phyloP scores from a whole-genome alignment of 2,888 invertebrate genomes.

The Limnephilus auricula region DNA sequence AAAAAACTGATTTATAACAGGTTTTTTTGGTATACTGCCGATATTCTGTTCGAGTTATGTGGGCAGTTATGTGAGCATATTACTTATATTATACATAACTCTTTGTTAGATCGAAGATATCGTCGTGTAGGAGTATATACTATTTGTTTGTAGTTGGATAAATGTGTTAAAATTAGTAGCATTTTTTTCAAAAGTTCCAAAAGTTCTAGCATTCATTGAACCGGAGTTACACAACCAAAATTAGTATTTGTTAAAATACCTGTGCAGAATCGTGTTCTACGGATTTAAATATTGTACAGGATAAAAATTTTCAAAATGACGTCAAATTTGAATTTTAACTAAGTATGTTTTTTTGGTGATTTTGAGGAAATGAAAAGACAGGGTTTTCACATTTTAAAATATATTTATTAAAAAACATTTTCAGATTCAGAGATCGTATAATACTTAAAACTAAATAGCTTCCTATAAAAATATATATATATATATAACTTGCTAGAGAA shows the following conservation, averaged over 20 bases:
- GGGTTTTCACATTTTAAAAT: slow-evolving; percentile 3
- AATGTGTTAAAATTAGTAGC: too few relatives aligned
- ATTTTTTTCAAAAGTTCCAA: too few relatives aligned
- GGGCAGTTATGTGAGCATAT: too few relatives aligned
- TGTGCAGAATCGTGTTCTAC: background rate
- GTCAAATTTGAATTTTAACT: background rate
- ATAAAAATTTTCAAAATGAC: too few relatives aligned
- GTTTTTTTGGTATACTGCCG: background rate
- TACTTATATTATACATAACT: background rate
- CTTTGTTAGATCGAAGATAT: background rate
- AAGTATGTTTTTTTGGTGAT: background rate
- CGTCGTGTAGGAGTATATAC: too few relatives aligned
- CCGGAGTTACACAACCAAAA: too few relatives aligned
- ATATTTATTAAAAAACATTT: slow-evolving; percentile 38
- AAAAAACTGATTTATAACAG: background rate
- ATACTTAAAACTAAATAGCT: slow-evolving; percentile 43
- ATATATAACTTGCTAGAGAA: slow-evolving; percentile 25
- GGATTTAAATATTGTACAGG: too few relatives aligned
- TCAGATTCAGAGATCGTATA: slow-evolving; percentile 37
- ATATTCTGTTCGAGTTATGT: background rate
- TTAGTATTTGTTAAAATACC: background rate
- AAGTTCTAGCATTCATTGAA: too few relatives aligned
- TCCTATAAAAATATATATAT: too few relatives aligned
- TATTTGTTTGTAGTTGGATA: too few relatives aligned
- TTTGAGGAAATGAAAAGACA: background rate